These are phyloP conservation scores for Allolobophora icterica DNA, from an alignment of 2,888 invertebrate genomes.

Conservation along the genomic window DNA sequence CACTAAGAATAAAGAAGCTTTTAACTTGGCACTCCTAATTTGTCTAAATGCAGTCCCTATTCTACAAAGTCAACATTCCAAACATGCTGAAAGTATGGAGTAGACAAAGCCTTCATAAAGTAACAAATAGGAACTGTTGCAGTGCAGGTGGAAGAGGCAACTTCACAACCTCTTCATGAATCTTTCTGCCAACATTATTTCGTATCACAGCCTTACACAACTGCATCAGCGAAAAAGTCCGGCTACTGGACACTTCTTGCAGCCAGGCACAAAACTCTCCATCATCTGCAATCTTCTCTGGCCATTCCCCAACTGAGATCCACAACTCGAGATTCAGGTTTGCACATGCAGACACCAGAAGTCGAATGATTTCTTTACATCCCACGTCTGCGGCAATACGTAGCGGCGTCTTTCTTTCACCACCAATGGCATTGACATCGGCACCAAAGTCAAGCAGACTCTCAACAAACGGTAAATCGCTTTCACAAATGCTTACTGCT, in stretches of 20 bases:
- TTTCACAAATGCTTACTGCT: slow-evolving; percentile 26
- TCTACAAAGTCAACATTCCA: neutral
- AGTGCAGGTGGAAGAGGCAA: neutral
- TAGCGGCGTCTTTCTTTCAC: slow-evolving; percentile 31
- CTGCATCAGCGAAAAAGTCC: slow-evolving; percentile 28
- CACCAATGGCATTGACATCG: slow-evolving; percentile 36
- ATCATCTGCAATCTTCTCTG: slow-evolving; percentile 26
- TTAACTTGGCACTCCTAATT: no score
- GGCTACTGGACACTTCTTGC: neutral
- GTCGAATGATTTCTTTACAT: slow-evolving; percentile 20
- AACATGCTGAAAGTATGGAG: neutral
- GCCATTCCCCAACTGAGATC: slow-evolving; percentile 38
- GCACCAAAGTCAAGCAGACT: slow-evolving; percentile 39
- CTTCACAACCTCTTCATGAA: neutral
- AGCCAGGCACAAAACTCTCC: slow-evolving; percentile 33
- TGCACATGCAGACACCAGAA: slow-evolving; percentile 35
- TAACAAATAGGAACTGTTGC: neutral
- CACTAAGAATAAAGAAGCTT: neutral
- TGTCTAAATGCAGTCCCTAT: neutral
- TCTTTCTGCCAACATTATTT: slow-evolving; percentile 21
- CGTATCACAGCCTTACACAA: slow-evolving; percentile 37
- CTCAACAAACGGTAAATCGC: slow-evolving; percentile 32
- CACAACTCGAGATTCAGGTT: slow-evolving; percentile 35
- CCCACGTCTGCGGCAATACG: slow-evolving; percentile 36
- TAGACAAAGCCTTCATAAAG: neutral